Base-by-base conservation (phyloP, 1,140 invertebrate species). In the Amyelois transitella region DNA sequence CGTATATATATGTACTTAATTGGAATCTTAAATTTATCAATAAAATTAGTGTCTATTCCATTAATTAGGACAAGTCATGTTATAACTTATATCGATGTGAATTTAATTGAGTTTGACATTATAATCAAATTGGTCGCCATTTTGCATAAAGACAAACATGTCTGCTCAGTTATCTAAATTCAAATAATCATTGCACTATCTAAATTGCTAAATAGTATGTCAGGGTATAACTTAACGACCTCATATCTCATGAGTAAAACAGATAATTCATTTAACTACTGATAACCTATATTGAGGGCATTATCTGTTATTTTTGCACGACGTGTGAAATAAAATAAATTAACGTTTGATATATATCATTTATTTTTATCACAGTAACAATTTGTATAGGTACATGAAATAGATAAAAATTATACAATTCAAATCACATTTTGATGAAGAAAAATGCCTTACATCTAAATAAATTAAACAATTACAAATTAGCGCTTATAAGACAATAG, bases 131-230 rank as follows among this genome's bases (percentile, higher is more conserved):
- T 38, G 32, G 32, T 38, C n/a, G 32, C 32, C n/a, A 38, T 38
- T 38, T 14, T 38, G 17, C 12, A 38, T 8, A 38, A 38, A 38
- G 32, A 38, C 32, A 38, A 6, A 14, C n/a, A 38, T 38, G n/a
- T 50, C 43, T 62, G 58, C 51, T 51, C 10, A 51, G 21, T 22
- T 53, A 53, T 53, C 38, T 44, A 24, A 44, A 44, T 53, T 24
- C 18, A 52, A 43, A 43, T 43, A 43, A 53, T 53, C 51, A 44
- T 55, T 43, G 32, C 6, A 38, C 32, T 38, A 38, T 38, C 32
- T 61, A 53, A 61, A 61, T 61, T 58, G 38, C 53, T 53, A 49
- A 60, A 61, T 58, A 58, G 22, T 61, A 48, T 58, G 57, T 51
- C 64, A 62, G 38, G 38, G 32, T 44, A 38, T 55, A 49, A 43